These are phyloP conservation scores for Natrix natrix DNA, from an alignment of 2,797 vertebrate species.

Conservation along the genomic window DNA sequence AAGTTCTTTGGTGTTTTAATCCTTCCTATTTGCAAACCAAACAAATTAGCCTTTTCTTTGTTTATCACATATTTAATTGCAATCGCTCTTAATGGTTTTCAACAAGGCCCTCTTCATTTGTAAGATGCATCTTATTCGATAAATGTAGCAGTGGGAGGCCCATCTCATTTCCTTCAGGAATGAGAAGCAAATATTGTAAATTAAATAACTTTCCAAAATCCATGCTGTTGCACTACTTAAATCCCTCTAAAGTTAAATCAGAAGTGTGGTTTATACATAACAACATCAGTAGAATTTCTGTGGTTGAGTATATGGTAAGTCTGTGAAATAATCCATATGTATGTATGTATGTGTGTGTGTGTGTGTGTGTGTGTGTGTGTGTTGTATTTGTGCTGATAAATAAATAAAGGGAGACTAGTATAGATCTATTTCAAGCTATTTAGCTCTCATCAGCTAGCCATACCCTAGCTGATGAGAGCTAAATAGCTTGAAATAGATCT, in stretches of 20 bases:
- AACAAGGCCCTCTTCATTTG: neutral
- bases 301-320: neutral
- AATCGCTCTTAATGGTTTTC: neutral
- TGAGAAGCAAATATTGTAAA: neutral
- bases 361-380: no score
- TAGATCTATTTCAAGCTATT: no score
- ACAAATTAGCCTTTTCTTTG: neutral
- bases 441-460: no score
- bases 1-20: neutral
- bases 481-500: no score
- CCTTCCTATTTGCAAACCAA: conserved; percentile 9
- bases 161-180: neutral
- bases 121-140: neutral
- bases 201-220: neutral
- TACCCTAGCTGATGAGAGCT: no score
- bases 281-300: neutral
- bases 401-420: no score
- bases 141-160: neutral
- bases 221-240: neutral
- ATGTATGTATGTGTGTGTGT: no score
- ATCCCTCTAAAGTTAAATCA: neutral
- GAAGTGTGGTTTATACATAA: neutral
- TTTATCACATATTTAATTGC: conserved; percentile 18
- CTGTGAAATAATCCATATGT: no score
- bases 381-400: no score